Conservation (phyloP, 2,888 invertebrate species). For the Pocota personata region DNA sequence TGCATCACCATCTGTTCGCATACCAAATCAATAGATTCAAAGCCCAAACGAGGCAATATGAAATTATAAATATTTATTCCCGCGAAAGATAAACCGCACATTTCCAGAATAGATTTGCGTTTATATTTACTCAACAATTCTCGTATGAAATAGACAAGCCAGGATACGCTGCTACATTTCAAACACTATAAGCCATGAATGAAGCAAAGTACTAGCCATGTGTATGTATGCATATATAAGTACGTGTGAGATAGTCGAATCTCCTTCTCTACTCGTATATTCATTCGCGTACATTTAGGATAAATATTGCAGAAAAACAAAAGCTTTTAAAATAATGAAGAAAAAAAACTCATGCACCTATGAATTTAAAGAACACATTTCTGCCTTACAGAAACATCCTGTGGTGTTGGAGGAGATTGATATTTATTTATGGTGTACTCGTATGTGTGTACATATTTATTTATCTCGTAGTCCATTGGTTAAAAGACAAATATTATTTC, state of each 20-base stretch:
- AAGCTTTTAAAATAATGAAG: not conserved
- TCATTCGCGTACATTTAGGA: not conserved
- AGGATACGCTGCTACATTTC: not conserved
- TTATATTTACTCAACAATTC: slow-evolving; percentile 3
- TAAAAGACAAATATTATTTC: slow-evolving; percentile 2
- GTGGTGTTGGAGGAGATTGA: not conserved
- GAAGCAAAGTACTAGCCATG: not conserved
- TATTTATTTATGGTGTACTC: slow-evolving; percentile 2
- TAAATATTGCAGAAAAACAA: not conserved
- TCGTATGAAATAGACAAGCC: not conserved
- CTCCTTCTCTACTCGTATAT: not conserved
- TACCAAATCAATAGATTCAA: not conserved
- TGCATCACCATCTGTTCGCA: not conserved
- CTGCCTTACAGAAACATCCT: not conserved
- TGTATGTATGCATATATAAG: not conserved
- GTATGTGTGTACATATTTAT: not conserved
- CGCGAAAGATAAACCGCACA: slow-evolving; percentile 26
- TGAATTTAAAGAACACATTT: slow-evolving; percentile 3
- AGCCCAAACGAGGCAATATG: not conserved
- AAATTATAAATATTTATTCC: slow-evolving; percentile 39
- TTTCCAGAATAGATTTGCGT: slow-evolving; percentile 38
- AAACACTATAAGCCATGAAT: not conserved
- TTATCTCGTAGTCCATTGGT: slow-evolving; percentile 20
- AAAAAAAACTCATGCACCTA: not conserved
- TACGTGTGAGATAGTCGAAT: not conserved